Base-by-base conservation (phyloP, 1,140 invertebrate species). In the Drosophila insularis region DNA sequence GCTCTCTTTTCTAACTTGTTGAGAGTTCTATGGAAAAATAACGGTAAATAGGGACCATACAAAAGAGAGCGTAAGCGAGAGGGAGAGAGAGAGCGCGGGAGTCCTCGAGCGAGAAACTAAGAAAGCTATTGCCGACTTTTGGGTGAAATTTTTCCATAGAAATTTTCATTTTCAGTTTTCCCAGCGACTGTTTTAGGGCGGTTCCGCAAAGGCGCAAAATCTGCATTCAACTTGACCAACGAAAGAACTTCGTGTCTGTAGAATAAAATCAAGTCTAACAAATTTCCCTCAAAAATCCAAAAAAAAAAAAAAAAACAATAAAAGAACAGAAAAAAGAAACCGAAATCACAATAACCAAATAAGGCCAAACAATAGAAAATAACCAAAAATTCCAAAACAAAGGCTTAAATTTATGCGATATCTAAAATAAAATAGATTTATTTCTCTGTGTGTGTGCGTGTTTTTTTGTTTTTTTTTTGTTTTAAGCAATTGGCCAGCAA, bases 111-210 rank as follows among this genome's bases (percentile, higher is more conserved):
- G 11, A 46, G 43, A 46, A 21, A 50, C 43, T 50, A 50, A 50
- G 43, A 59, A 71, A 71, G 78, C 64, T 66, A 69, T 65, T 71
- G 58, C 75, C 70, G 78, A 84, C 84, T 79, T 89, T 89, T 50
- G 43, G 84, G 73, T 76, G 89, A 75, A 91, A 87, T 81, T 87
- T 87, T 91, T 90, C 90, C 43, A 50, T 50, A 91, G 82, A 89
- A 90, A 91, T 90, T 91, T 90, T 87, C 84, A 90, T 87, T 91
- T 90, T 90, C 89, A 91, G 90, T 91, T 91, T 86, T 91, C 85
- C 87, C 90, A 89, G 74, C 68, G 82, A 90, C 90, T 90, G 89
- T 91, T 91, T 87, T 91, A 91, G 90, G 90, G 90, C 90, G 90
- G 90, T 91, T 91, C 90, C 90, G 86, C 90, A 91, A 84, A 81